phyloP scores from a whole-genome alignment of 2,888 invertebrate genomes.

The Megaustenia siamemsis region DNA sequence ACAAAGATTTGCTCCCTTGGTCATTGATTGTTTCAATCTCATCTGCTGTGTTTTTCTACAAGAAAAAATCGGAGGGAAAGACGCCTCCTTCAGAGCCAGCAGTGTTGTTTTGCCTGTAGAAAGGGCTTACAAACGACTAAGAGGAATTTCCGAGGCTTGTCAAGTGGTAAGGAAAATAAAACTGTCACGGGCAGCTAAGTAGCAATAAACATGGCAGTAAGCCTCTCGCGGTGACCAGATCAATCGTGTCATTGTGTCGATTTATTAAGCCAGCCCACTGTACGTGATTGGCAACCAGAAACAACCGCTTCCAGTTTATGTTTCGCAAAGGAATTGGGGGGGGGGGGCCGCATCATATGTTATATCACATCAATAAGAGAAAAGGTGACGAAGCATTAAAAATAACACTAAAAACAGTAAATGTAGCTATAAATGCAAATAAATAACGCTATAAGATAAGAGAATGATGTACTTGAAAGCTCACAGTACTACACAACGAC shows the following conservation, averaged over 20 bases:
- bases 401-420: too few relatives aligned
- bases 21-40: neutral
- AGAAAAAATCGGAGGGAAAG: neutral
- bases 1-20: neutral
- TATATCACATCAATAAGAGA: too few relatives aligned
- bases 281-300: neutral
- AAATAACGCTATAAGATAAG: too few relatives aligned
- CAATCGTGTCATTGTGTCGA: neutral
- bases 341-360: too few relatives aligned
- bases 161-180: constrained; percentile 5
- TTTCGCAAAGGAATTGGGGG: too few relatives aligned
- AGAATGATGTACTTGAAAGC: too few relatives aligned
- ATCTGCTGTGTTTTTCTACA: neutral
- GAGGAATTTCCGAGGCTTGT: neutral
- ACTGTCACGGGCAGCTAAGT: neutral
- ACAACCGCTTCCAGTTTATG: neutral
- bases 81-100: neutral
- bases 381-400: too few relatives aligned
- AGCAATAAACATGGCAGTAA: neutral
- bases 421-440: too few relatives aligned
- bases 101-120: neutral
- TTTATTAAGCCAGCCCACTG: constrained; percentile 1
- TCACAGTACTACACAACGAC: too few relatives aligned
- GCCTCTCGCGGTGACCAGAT: neutral
- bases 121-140: neutral